Evolutionary conservation across 2,113 vertebrate genomes (phyloP), one percentile per base, ranked within the genome.

Genomic region (Synchiropus splendidus): DNA sequence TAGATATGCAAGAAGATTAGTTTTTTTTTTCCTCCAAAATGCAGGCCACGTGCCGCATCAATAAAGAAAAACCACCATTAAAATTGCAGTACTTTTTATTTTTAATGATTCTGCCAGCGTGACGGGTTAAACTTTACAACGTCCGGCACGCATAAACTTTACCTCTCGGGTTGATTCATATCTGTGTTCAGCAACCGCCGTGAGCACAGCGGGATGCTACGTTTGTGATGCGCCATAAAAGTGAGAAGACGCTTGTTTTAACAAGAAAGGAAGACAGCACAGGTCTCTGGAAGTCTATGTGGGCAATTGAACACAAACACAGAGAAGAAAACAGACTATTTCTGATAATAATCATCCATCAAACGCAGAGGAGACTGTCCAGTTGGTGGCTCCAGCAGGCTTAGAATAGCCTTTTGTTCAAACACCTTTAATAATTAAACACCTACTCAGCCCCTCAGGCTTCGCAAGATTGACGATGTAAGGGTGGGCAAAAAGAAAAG

Each of bases 371-470:
- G 42, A 61, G 71, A 66, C 41, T 64, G 74, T 78, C 77, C 79
- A 70, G 78, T 77, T 51, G 69, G 70, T 72, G 71, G 70, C 71
- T 82, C 70, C 71, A 76, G 67, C 66, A 71, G 64, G 70, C 70
- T 74, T 69, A 73, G 74, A 83, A 77, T 77, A 78, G 72, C 70
- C 78, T 80, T 83, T 79, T 81, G 73, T 82, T 81, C 75, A 81
- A 81, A 79, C 78, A 79, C 77, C 77, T 85, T 85, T 72, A 76
- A 83, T 78, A 83, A 83, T 87, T 85, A 78, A 85, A 84, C 80
- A 85, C 75, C 77, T 82, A 61, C 67, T 63, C 66, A 61, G 58
- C 61, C 68, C 81, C 71, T 58, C 53, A 51, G 77, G 75, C 72
- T 61, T 48, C 49, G 36, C 45, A 71, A 77, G 80, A 81, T 73